phyloP scores from a whole-genome alignment of 2,888 invertebrate species.

The Cancer borealis region DNA sequence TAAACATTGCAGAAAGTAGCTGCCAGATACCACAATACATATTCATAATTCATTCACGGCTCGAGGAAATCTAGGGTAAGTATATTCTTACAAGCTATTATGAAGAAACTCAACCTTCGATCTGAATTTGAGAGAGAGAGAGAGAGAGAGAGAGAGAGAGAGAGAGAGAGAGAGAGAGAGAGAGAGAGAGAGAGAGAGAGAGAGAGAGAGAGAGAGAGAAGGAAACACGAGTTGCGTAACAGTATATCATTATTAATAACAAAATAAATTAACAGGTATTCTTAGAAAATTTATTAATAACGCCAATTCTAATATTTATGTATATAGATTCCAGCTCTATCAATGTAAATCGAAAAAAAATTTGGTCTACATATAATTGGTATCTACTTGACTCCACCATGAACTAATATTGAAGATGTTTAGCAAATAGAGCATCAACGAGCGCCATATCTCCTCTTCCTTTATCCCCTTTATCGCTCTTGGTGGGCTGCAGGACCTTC shows the following conservation, averaged over 20 bases:
- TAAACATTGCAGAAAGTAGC: conserved; percentile 62
- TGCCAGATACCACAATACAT: conserved; percentile 28
- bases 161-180: conserved; percentile 40
- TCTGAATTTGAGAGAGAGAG: not conserved
- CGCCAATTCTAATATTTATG: not conserved
- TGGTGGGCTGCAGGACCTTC: not conserved
- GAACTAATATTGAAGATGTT: not conserved
- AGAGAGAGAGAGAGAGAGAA: conserved; percentile 41
- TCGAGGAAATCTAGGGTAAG: not conserved
- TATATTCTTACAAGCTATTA: not conserved
- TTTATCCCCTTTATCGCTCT: not conserved
- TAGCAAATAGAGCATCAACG: not conserved
- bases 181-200: not conserved
- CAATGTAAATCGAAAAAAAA: not conserved
- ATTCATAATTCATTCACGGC: not conserved
- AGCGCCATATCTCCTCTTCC: not conserved
- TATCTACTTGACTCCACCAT: not conserved
- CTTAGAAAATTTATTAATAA: not conserved
- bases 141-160: conserved; percentile 45
- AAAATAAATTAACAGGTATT: not conserved
- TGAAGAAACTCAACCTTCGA: not conserved
- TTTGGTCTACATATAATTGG: not conserved
- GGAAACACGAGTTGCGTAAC: not conserved
- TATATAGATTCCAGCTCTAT: not conserved
- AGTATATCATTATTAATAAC: not conserved